phyloP scores from a whole-genome alignment of 2,888 invertebrate species.

The Gastracanthus pulcherrimus region DNA sequence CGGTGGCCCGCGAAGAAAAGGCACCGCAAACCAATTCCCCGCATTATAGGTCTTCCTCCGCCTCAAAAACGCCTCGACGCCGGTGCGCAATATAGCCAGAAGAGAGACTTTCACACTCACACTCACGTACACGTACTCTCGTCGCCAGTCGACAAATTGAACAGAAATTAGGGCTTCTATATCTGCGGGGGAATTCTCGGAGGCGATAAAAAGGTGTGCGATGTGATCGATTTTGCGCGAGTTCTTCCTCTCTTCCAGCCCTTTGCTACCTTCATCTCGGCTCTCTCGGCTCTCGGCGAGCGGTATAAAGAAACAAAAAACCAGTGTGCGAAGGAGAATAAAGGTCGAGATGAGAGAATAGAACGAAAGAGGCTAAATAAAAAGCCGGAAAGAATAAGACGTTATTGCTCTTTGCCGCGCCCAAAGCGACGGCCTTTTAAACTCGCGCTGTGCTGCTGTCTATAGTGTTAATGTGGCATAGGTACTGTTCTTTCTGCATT shows the following conservation, averaged over 20 bases:
- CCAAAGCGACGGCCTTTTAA: background rate
- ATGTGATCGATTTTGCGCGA: conserved; percentile 35
- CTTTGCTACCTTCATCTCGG: too few relatives aligned
- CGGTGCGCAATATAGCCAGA: background rate
- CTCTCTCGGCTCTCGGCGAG: background rate
- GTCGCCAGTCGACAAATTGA: conserved; percentile 42
- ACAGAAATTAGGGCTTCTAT: conserved; percentile 51
- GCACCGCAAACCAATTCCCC: conserved; percentile 31
- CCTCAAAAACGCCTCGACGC: conserved; percentile 13
- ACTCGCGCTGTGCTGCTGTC: background rate
- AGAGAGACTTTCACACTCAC: conserved; percentile 25
- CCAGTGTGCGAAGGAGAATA: background rate
- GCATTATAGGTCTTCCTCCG: conserved; percentile 6
- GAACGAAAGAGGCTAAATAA: conserved; percentile 28
- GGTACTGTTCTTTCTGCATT: too few relatives aligned
- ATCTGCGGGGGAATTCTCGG: conserved; percentile 33
- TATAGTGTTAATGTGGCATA: too few relatives aligned
- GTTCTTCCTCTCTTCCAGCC: background rate
- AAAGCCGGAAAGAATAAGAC: conserved; percentile 37
- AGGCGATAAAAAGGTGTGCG: background rate
- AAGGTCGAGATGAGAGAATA: conserved; percentile 2
- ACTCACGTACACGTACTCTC: background rate
- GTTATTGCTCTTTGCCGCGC: conserved; percentile 34
- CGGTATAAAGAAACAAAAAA: background rate
- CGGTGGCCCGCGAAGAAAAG: background rate